Evolutionary conservation across 2,797 vertebrate genomes (phyloP), one percentile per base, ranked within the genome.

Genomic region (Smutsia gigantea): DNA sequence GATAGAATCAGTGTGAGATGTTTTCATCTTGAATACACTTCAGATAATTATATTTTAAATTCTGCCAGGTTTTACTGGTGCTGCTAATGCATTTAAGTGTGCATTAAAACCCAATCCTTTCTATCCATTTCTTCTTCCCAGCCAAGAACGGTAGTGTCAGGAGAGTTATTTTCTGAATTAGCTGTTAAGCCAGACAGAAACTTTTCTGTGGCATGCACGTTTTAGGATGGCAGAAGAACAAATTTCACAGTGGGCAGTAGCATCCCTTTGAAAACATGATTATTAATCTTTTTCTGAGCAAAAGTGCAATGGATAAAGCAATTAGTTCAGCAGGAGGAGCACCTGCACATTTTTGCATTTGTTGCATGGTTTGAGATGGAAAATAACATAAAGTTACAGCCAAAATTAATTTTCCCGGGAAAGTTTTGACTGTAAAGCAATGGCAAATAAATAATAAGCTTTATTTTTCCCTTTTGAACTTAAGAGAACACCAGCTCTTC

Each of bases 221-320:
- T 83, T 94, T 64, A 72, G 49, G 96, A 93, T 95, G 66, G 37
- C 39, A 96, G 57, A 49, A 10, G 23, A 95, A 95, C 51, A 46
- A 63, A 66, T 91, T 96, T 85, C 92, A 94, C 83, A 95, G 93
- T 95, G 53, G 94, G 86, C 66, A 94, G 27, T 31, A 94, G 27
- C 34, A 68, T 91, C 78, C 93, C 51, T 96, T 89, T 94, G 69
- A 87, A 97, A 97, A 84, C 49, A 69, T 82, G 63, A 79, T 89
- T 89, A 97, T 94, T 97, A 93, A 93, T 95, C 68, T 84, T 97
- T 95, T 95, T 87, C 82, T 87, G 57, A 94, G n/a, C 1, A 88
- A 96, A 97, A 96, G 74, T 93, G 57, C 27, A 93, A 88, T 27
- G 90, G 93, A 90, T 93, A 95, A 96, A 97, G 53, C 96, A 97